phyloP scores from a whole-genome alignment of 2,888 invertebrate species.

The Spialia ferax region DNA sequence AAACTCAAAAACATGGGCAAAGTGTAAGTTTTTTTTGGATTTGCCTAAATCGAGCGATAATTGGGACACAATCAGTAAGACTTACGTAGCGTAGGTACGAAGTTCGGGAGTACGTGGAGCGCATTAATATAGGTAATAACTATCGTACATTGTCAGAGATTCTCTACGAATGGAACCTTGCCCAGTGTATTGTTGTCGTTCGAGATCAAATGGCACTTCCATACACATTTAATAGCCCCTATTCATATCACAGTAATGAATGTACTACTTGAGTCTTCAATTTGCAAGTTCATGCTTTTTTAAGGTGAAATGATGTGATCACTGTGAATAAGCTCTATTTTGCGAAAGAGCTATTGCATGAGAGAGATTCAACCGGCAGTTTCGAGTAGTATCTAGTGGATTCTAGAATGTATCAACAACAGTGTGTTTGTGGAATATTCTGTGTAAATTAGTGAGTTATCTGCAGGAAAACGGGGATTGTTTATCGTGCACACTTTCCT shows the following conservation, averaged over 20 bases:
- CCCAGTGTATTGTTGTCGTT: conserved; percentile 51
- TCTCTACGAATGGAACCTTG: conserved; percentile 64
- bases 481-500: conserved; percentile 58
- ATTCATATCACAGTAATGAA: neutral
- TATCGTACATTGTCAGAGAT: conserved; percentile 51
- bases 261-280: neutral
- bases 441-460: conserved; percentile 9
- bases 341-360: neutral
- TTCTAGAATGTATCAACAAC: neutral
- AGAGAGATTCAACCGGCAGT: conserved; percentile 6
- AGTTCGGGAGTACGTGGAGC: conserved; percentile 4
- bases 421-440: neutral
- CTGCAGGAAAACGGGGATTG: conserved; percentile 55
- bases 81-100: neutral
- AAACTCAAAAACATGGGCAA: conserved; percentile 11
- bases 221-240: neutral
- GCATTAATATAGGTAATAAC: conserved; percentile 57
- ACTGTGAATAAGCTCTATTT: neutral
- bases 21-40: conserved; percentile 5
- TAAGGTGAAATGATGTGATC: no score
- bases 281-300: no score
- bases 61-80: neutral
- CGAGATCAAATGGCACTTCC: conserved; percentile 9
- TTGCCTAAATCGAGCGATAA: conserved; percentile 3
- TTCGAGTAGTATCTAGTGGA: no score